Conservation (phyloP, 2,113 vertebrate genomes). For the Barbus barbus region DNA sequence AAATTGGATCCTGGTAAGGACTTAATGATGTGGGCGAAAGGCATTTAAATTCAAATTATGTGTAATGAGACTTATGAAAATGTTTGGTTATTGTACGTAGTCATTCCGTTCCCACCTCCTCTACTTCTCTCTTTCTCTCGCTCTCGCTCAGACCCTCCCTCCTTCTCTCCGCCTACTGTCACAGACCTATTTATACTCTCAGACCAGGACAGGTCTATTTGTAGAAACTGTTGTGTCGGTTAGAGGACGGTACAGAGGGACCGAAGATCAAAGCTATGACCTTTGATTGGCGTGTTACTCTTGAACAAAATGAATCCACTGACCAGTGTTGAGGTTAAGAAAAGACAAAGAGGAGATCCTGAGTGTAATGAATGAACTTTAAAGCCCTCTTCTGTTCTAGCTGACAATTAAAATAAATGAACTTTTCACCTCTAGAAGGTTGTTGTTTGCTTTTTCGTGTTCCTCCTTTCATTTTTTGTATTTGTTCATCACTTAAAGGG, state of each 20-base stretch:
- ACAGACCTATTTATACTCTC: slow-evolving; percentile 54
- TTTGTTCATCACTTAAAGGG: not conserved
- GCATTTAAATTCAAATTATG: not conserved
- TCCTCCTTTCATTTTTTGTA: not conserved
- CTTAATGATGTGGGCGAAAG: not conserved
- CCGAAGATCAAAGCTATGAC: not conserved
- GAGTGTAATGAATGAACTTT: not conserved
- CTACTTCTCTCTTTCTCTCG: slow-evolving; percentile 22
- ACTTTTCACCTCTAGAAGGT: slow-evolving; percentile 20
- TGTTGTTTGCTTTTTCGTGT: not conserved
- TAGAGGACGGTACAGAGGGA: not conserved
- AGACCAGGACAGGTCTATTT: slow-evolving; percentile 49
- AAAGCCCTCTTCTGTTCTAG: not conserved
- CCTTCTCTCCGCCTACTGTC: slow-evolving; percentile 27
- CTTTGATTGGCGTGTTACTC: not conserved
- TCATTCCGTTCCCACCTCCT: slow-evolving; percentile 27
- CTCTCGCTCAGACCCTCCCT: slow-evolving; percentile 21
- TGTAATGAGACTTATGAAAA: slow-evolving; percentile 28
- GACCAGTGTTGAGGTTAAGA: not conserved
- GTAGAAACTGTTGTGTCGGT: slow-evolving; percentile 38
- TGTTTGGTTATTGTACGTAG: slow-evolving; percentile 32
- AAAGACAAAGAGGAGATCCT: not conserved
- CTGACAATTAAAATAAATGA: slow-evolving; percentile 29
- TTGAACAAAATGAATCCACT: not conserved
- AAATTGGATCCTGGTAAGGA: not conserved